phyloP scores from a whole-genome alignment of 2,113 vertebrate genomes.

The Callocephalon fimbriatum region DNA sequence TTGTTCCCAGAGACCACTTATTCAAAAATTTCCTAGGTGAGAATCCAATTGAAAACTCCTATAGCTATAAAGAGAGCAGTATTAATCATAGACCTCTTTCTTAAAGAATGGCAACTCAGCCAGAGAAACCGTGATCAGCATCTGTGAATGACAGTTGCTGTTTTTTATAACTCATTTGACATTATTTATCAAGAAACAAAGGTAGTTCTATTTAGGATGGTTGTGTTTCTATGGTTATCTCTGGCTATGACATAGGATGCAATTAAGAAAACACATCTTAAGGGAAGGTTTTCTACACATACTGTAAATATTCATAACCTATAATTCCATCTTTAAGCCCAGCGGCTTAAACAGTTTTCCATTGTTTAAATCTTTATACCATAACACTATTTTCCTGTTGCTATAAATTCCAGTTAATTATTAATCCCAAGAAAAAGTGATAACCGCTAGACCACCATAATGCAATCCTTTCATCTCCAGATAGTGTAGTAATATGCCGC shows the following conservation, averaged over 20 bases:
- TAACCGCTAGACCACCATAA: background rate
- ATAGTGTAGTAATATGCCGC: background rate
- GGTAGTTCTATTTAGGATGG: background rate
- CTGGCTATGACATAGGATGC: background rate
- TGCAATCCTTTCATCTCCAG: conserved; percentile 48
- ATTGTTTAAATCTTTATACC: background rate
- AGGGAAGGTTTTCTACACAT: background rate
- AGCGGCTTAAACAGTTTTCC: background rate
- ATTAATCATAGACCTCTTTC: background rate
- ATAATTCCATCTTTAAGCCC: background rate
- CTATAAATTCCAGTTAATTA: conserved; percentile 26
- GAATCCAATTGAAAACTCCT: background rate
- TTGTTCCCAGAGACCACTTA: background rate
- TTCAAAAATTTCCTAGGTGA: background rate
- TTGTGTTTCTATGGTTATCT: background rate
- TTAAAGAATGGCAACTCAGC: background rate
- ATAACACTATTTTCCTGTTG: background rate
- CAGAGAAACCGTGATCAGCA: background rate
- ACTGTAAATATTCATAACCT: background rate
- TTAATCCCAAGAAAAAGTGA: background rate
- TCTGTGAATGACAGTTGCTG: background rate
- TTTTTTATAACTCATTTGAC: background rate
- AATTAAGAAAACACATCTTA: background rate
- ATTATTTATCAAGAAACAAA: background rate
- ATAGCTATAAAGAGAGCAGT: background rate